phyloP scores from a whole-genome alignment of 2,113 vertebrate species.

The Lasiurus cinereus region DNA sequence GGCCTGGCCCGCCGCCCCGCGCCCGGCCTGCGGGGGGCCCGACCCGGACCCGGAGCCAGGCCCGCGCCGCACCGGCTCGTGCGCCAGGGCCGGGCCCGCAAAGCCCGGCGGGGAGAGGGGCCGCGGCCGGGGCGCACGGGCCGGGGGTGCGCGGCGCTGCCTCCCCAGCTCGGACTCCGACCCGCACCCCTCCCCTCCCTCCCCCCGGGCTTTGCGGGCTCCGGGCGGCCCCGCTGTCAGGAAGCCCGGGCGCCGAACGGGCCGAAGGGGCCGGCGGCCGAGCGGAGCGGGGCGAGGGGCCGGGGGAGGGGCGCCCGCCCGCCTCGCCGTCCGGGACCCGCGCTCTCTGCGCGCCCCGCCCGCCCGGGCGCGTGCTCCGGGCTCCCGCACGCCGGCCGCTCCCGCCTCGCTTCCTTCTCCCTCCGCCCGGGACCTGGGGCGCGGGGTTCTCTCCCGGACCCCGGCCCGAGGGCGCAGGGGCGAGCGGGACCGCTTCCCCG shows the following conservation, averaged over 20 bases:
- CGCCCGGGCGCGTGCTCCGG: slow-evolving; percentile 59
- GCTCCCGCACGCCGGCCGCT: slow-evolving; percentile 36
- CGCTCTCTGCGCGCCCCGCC: slow-evolving; percentile 25
- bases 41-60: not conserved
- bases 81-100: slow-evolving; percentile 53
- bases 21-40: slow-evolving; percentile 17
- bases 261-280: not conserved
- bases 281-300: not conserved
- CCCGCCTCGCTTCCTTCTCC: not conserved
- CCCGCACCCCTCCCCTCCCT: not conserved
- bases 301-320: not conserved
- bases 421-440: not conserved
- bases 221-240: slow-evolving; percentile 65
- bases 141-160: not conserved
- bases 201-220: not conserved
- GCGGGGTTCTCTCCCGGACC: not conserved
- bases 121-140: slow-evolving; percentile 26
- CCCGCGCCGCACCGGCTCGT: not conserved
- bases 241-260: not conserved
- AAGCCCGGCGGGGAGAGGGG: not conserved
- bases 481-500: not conserved
- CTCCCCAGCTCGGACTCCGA: not conserved
- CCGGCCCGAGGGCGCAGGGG: not conserved
- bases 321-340: not conserved
- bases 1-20: slow-evolving; percentile 3